These are phyloP conservation scores for Acronicta alni DNA, from an alignment of 2,888 invertebrate species.

Conservation along the genomic window DNA sequence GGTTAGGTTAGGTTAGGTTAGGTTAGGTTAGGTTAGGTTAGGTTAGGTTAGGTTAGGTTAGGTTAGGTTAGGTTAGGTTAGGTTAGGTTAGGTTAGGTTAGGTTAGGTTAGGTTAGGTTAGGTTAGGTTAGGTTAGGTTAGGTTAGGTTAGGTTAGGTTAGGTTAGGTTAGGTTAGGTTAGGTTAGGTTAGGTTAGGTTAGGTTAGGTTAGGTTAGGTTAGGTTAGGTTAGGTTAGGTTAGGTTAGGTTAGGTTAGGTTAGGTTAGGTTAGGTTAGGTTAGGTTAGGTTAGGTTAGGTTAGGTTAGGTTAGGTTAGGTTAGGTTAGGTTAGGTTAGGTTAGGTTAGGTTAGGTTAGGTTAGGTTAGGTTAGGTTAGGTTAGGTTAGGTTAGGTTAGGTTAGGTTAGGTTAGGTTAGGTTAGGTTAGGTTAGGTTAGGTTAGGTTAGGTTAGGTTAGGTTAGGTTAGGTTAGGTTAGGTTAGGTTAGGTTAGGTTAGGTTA, in stretches of 20 bases:
- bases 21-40: constrained; percentile 35
- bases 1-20: constrained; percentile 40
- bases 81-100: constrained; percentile 46
- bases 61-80: constrained; percentile 40
- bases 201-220: constrained; percentile 40
- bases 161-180: constrained; percentile 31
- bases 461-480: constrained; percentile 38
- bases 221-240: constrained; percentile 49
- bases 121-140: constrained; percentile 48
- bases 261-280: constrained; percentile 51
- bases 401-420: constrained; percentile 36
- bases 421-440: constrained; percentile 43
- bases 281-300: constrained; percentile 49
- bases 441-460: constrained; percentile 42
- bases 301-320: constrained; percentile 42
- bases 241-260: constrained; percentile 49
- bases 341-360: constrained; percentile 13
- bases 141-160: constrained; percentile 45
- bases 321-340: constrained; percentile 30
- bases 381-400: constrained; percentile 41
- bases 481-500: constrained; percentile 38
- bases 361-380: constrained; percentile 28
- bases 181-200: constrained; percentile 48
- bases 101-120: constrained; percentile 48
- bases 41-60: constrained; percentile 31